A percentile compares a stretch with the other conserved stretches of the same genome.
These are phyloP conservation scores for Lynx canadensis DNA, from an alignment of 2,113 vertebrate genomes.

Conservation along the genomic window DNA sequence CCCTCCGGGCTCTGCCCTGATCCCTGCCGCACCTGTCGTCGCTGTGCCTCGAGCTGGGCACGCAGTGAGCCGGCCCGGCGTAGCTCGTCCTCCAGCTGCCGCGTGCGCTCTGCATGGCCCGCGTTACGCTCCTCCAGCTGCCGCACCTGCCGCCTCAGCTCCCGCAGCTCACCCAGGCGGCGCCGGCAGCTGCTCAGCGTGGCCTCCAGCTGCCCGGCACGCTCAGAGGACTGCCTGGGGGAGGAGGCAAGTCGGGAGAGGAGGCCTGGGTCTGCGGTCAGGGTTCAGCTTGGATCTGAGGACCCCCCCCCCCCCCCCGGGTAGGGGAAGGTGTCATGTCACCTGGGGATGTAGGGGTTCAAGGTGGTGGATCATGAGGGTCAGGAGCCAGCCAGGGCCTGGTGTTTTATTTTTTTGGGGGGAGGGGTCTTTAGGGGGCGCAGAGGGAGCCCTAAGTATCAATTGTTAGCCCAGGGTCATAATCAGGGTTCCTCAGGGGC, in stretches of 20 bases:
- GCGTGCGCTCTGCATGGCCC: constrained; percentile 93
- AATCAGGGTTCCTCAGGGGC: not conserved
- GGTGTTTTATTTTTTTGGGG: no score
- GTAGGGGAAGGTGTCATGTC: not conserved
- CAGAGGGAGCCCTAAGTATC: not conserved
- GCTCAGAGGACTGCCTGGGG: constrained; percentile 92
- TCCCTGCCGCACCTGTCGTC: constrained; percentile 85
- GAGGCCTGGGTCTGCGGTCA: not conserved
- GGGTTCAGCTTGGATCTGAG: not conserved
- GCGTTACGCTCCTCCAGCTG: constrained; percentile 94
- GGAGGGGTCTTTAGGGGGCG: not conserved
- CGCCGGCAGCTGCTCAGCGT: constrained; percentile 92
- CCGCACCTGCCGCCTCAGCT: constrained; percentile 93
- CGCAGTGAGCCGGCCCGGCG: constrained; percentile 88
- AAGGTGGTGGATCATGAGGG: not conserved
- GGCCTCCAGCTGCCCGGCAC: constrained; percentile 91
- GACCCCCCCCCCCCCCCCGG: not conserved
- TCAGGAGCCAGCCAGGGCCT: not conserved
- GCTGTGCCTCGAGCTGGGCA: constrained; percentile 90
- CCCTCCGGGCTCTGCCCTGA: rapidly evolving
- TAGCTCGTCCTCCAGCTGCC: constrained; percentile 94
- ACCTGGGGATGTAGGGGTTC: not conserved
- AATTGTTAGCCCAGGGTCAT: not conserved
- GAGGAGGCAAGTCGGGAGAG: not conserved
- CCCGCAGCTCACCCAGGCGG: constrained; percentile 93